A percentile compares a stretch with the other conserved stretches of the same genome.
Conservation (phyloP, 2,113 vertebrate species). For the Progne subis region DNA sequence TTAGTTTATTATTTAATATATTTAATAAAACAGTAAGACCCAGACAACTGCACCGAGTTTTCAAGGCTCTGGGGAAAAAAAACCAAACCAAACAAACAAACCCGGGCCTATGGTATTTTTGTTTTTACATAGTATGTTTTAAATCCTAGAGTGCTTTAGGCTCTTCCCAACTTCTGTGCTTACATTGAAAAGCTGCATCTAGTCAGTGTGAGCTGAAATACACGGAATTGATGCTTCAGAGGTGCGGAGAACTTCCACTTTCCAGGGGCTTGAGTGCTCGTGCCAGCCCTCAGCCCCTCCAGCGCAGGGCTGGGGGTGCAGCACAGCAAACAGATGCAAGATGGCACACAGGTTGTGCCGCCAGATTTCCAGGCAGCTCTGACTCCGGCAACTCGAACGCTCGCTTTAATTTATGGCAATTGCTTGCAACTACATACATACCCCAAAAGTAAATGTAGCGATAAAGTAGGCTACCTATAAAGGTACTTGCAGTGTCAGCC, state of each 20-base stretch:
- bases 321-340: background rate
- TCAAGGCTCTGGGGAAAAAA: background rate
- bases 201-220: background rate
- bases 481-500: constrained; percentile 64
- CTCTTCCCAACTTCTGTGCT: background rate
- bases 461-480: constrained; percentile 62
- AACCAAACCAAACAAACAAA: background rate
- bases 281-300: background rate
- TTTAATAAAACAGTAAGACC: background rate
- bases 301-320: background rate
- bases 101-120: background rate
- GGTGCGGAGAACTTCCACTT: background rate
- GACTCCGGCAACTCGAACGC: background rate
- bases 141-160: background rate
- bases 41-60: background rate
- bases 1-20: background rate
- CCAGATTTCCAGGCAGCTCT: constrained; percentile 19
- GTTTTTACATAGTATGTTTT: background rate
- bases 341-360: background rate
- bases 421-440: constrained; percentile 33
- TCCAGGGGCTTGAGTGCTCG: background rate
- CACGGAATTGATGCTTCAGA: background rate
- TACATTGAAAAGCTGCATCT: background rate
- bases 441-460: constrained; percentile 46
- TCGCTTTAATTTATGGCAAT: constrained; percentile 38